A percentile compares a stretch with the other conserved stretches of the same genome.
Conservation (phyloP, 2,113 vertebrate genomes). For the Tetraodon nigroviridis region DNA sequence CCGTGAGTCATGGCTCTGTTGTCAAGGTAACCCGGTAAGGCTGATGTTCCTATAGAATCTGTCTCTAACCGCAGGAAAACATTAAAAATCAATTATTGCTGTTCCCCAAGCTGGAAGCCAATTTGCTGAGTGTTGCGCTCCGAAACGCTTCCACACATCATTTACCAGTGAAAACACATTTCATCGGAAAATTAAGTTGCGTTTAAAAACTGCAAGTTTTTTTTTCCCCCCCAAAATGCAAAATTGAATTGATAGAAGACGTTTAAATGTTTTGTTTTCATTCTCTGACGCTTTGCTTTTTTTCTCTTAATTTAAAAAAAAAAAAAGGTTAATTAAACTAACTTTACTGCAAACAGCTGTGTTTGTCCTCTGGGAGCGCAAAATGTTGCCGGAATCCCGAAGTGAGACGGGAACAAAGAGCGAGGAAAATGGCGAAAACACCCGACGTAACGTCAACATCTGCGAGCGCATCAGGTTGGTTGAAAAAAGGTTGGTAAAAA, state of each 20-base stretch:
- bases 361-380: too few relatives aligned
- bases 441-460: slow-evolving; percentile 20
- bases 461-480: slow-evolving; percentile 75
- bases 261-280: not conserved
- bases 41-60: slow-evolving; percentile 36
- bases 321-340: too few relatives aligned
- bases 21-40: slow-evolving; percentile 68
- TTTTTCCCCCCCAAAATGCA: not conserved
- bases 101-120: not conserved
- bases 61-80: not conserved
- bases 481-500: not conserved
- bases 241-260: not conserved
- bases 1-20: slow-evolving; percentile 71
- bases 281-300: not conserved
- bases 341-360: too few relatives aligned
- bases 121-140: not conserved
- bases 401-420: slow-evolving; percentile 40
- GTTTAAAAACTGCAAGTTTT: not conserved
- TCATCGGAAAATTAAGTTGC: not conserved
- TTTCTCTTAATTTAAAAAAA: too few relatives aligned
- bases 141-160: not conserved
- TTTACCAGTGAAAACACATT: not conserved
- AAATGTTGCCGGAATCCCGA: not conserved
- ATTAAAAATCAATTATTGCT: not conserved
- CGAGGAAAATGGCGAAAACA: not conserved